Evolutionary conservation across 2,797 vertebrate genomes (phyloP), one percentile per base, ranked within the genome.

Genomic region (Halcyon leucocephala): DNA sequence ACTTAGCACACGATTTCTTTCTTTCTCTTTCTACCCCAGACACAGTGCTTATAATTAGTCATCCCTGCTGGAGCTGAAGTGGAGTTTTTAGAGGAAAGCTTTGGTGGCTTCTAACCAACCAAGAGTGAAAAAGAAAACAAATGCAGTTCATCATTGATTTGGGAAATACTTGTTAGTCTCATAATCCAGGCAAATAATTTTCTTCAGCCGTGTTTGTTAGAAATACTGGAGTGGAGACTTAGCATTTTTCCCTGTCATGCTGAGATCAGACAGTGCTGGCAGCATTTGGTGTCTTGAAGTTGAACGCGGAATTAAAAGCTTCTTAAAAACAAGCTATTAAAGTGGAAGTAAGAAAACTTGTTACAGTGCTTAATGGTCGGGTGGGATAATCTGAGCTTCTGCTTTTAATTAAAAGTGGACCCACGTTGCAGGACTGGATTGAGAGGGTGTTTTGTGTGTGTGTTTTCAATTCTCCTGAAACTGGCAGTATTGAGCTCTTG

Each of bases 261-360:
- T 57, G 92, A 96, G 91, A 94, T 94, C 87, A 95, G 93, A 83
- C 87, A 82, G 84, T n/a, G 52, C 93, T 95, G 95, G 93, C 84
- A 96, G 82, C 55, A 44, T 89, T 95, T 89, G 86, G 57, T 79
- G 57, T 95, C 90, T 96, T 90, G 84, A 92, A 91, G 86, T 86
- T 91, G 87, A 90, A 89, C 9, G 35, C 41, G 33, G 89, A 96
- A 96, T 95, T 94, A 93, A 93, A 97, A 96, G 72, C 89, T 22
- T 41, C 93, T 97, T 67, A 1, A 89, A 94, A 95, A 97, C 62
- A 84, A 61, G 62, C 73, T 90, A 73, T 91, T 91, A 94, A 93
- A 92, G 58, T 61, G 64, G 77, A 77, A 65, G 61, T 54, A 74
- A 86, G 87, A 78, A 90, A 94, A 91, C 76, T 79, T 3, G 4